Evolutionary conservation across 2,113 vertebrate genomes (phyloP), one percentile per base, ranked within the genome.

Genomic region (Siniperca chuatsi): DNA sequence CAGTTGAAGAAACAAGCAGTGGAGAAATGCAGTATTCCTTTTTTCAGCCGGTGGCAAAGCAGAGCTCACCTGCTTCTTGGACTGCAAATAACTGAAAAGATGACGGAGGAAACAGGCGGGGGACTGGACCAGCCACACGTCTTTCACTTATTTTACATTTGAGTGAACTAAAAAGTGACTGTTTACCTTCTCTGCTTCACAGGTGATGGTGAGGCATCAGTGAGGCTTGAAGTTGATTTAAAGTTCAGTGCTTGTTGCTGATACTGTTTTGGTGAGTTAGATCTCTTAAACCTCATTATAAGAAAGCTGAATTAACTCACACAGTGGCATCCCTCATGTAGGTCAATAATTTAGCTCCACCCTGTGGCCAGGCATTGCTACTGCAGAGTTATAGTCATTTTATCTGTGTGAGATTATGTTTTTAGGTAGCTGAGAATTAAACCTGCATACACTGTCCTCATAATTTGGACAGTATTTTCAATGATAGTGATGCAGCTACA

Each of bases 21-120:
- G 42, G 70, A 85, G 37, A 79, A 70, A 92, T 92, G 94, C 92
- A 93, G 95, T 95, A 89, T 95, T 95, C 90, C 92, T 93, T 95
- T 78, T 70, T 80, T 50, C 81, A 57, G 68, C 50, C 4, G 6
- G 44, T 25, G 66, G 77, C 15, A 21, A 29, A 35, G 21, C n/a
- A n/a, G 11, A 84, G 82, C 70, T 46, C 21, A 15, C 10, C 20
- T 13, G 70, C 55, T 75, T 71, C 52, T 46, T 69, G 78, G 70
- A 76, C 72, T 57, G 44, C 52, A 21, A 0, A 55, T 10, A 67
- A 7, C 57, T 82, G 0, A 64, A 58, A 69, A 44, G 46, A 60
- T 61, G 67, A 79, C 42, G 18, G 21, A 60, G 13, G 69, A 58
- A 74, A 33, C 15, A 54, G 76, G 75, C 3, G 1, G 72, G 5